A percentile compares a stretch with the other conserved stretches of the same genome.
These are phyloP conservation scores for Rhynchotus rufescens DNA, from an alignment of 2,797 vertebrate species.

Conservation along the genomic window DNA sequence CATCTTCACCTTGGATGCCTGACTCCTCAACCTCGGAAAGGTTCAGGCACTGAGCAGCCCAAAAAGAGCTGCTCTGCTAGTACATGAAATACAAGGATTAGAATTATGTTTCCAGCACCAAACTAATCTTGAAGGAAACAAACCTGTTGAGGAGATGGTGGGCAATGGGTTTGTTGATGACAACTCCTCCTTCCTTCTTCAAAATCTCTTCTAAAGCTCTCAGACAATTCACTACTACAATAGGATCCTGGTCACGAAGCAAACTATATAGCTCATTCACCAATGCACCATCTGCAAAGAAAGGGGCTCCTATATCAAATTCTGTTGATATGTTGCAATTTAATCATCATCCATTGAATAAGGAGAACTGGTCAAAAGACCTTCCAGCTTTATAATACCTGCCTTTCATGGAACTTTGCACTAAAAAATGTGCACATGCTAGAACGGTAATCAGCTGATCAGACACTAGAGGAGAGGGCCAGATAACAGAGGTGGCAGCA, in stretches of 20 bases:
- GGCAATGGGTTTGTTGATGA: constrained; percentile 96
- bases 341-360: accelerated
- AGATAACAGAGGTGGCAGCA: accelerated
- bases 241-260: constrained; percentile 93
- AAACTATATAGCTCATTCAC: constrained; percentile 95
- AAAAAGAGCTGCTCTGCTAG: neutral
- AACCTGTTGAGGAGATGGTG: constrained; percentile 98
- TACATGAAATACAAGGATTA: neutral
- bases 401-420: neutral
- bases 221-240: constrained; percentile 96
- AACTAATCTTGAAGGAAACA: neutral
- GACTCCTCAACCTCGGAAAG: neutral
- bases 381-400: accelerated
- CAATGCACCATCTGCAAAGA: constrained; percentile 83
- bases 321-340: accelerated
- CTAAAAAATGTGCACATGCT: neutral
- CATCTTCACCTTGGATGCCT: neutral
- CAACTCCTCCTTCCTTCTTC: constrained; percentile 92
- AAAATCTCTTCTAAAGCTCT: constrained; percentile 94
- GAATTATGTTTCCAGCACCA: neutral
- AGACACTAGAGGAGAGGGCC: accelerated
- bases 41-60: neutral
- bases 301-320: neutral
- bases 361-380: neutral
- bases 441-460: accelerated